Conservation (phyloP, 2,797 vertebrate genomes). For the Acanthurus tractus region DNA sequence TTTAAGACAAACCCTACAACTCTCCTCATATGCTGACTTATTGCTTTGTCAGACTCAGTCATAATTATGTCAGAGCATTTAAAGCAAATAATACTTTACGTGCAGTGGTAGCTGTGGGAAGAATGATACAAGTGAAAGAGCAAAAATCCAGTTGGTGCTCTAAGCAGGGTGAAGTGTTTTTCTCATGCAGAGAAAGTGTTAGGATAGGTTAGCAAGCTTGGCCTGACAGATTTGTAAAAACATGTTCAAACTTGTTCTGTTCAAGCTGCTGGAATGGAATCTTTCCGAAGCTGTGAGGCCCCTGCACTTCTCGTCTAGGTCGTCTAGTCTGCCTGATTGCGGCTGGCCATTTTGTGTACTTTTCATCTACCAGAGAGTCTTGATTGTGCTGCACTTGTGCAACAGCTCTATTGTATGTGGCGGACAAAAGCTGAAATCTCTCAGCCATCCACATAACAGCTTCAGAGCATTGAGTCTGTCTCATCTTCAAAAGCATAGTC, state of each 20-base stretch:
- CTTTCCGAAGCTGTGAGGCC: constrained; percentile 62
- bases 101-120: constrained; percentile 35
- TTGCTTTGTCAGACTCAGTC: constrained; percentile 35
- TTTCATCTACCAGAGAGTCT: constrained; percentile 82
- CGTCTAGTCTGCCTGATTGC: constrained; percentile 80
- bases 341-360: constrained; percentile 83
- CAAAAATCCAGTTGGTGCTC: constrained; percentile 48
- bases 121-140: constrained; percentile 26
- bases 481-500: constrained; percentile 82
- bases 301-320: constrained; percentile 62
- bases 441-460: constrained; percentile 75
- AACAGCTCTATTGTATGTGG: constrained; percentile 80
- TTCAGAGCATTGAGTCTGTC: constrained; percentile 66
- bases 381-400: constrained; percentile 84
- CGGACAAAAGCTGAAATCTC: constrained; percentile 83
- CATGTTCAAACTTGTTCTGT: constrained; percentile 69
- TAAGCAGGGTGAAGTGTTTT: constrained; percentile 59
- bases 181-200: constrained; percentile 67
- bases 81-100: constrained; percentile 47
- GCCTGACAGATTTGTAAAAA: constrained; percentile 66
- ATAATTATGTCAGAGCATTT: constrained; percentile 49
- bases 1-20: constrained; percentile 65
- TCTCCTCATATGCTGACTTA: constrained; percentile 45
- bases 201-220: constrained; percentile 76
- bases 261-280: constrained; percentile 67